Conservation (phyloP, 2,888 invertebrate genomes). For the Ditula angustiorana region DNA sequence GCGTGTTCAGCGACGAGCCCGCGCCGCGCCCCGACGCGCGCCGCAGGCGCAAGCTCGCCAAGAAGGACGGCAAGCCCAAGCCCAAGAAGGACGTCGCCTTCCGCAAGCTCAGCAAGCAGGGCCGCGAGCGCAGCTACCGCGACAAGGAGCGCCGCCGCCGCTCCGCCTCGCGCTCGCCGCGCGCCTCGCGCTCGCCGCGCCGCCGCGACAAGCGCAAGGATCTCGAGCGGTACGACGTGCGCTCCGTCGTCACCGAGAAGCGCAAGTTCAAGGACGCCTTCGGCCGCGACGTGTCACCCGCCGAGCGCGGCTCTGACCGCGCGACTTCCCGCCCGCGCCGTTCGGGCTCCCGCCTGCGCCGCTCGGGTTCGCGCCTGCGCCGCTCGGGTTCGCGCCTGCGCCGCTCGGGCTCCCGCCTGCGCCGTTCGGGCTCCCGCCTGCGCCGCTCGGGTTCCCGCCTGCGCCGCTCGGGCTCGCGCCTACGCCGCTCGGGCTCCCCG, state of each 20-base stretch:
- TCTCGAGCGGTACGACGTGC: slow-evolving; percentile 93
- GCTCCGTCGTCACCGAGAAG: slow-evolving; percentile 90
- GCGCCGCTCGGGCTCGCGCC: no score
- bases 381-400: no score
- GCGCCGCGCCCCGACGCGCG: slow-evolving; percentile 7
- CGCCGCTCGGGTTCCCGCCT: no score
- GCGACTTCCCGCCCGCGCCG: slow-evolving; percentile 54
- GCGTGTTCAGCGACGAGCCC: slow-evolving; percentile 85
- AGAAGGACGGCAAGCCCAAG: slow-evolving; percentile 62
- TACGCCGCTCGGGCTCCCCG: slow-evolving; percentile 44
- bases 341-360: no score
- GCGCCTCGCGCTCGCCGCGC: slow-evolving; percentile 48
- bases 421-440: no score
- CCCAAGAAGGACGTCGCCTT: slow-evolving; percentile 87
- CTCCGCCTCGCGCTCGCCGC: slow-evolving; percentile 47
- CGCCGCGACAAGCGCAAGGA: slow-evolving; percentile 88
- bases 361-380: no score
- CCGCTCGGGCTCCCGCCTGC: no score
- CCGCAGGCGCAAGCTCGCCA: slow-evolving; percentile 11
- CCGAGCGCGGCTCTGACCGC: no score
- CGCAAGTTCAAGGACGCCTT: slow-evolving; percentile 90
- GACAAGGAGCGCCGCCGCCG: slow-evolving; percentile 80
- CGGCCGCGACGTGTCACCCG: slow-evolving; percentile 89
- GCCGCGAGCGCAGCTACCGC: slow-evolving; percentile 92
- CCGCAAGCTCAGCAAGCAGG: slow-evolving; percentile 92